These are phyloP conservation scores for Agriopis aurantiaria DNA, from an alignment of 2,888 invertebrate species.

Conservation along the genomic window DNA sequence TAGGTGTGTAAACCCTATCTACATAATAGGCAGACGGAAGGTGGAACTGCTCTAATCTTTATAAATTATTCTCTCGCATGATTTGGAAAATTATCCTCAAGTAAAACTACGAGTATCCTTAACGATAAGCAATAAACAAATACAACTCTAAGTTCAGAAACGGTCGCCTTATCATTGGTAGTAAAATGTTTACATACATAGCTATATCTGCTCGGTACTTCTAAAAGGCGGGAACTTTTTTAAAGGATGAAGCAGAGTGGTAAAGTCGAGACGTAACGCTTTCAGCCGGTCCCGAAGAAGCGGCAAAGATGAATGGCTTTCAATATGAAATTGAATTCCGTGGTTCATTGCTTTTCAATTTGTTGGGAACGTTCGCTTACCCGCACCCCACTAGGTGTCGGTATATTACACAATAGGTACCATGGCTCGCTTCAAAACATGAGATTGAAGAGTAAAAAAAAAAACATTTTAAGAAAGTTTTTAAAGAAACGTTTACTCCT, in stretches of 20 bases:
- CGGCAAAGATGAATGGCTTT: constrained; percentile 87
- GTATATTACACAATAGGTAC: constrained; percentile 66
- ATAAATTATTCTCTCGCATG: background rate
- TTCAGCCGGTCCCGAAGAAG: constrained; percentile 80
- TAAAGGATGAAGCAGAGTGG: constrained; percentile 75
- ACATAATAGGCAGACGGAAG: too few species aligned
- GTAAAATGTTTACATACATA: constrained; percentile 41
- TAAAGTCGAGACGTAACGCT: constrained; percentile 82
- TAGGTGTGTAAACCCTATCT: too few species aligned
- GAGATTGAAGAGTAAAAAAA: constrained; percentile 38
- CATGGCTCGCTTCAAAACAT: constrained; percentile 53
- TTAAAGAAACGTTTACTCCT: background rate
- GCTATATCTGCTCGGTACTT: constrained; percentile 47
- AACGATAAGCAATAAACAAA: constrained; percentile 19
- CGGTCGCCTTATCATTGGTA: constrained; percentile 35
- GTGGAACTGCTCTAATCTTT: background rate
- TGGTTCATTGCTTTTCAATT: constrained; percentile 89
- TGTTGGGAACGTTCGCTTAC: constrained; percentile 83
- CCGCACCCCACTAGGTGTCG: constrained; percentile 70
- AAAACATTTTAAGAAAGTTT: background rate
- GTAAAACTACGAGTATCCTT: constrained; percentile 4
- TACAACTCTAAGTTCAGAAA: constrained; percentile 15
- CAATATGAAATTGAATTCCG: constrained; percentile 90
- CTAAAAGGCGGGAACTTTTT: constrained; percentile 71
- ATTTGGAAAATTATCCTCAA: constrained; percentile 2